Conservation (phyloP, 1,140 invertebrate genomes). For the Acromyrmex heyeri region DNA sequence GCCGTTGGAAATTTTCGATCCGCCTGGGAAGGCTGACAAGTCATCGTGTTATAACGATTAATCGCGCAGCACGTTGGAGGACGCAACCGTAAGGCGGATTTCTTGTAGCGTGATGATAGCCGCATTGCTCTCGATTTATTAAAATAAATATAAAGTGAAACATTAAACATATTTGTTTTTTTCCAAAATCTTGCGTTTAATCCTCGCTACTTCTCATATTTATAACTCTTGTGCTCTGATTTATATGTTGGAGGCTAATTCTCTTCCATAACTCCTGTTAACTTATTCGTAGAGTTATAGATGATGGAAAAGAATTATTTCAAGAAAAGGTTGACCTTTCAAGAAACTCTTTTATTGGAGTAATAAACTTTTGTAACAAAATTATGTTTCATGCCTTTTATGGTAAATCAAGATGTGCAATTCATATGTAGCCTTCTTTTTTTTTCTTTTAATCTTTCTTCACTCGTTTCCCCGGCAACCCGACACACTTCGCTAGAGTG, state of each 20-base stretch:
- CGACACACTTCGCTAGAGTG: too few relatives aligned
- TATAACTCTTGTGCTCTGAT: not conserved
- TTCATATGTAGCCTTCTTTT: too few relatives aligned
- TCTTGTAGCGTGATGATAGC: not conserved
- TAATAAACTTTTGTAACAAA: too few relatives aligned
- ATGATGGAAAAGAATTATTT: too few relatives aligned
- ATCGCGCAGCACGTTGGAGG: not conserved
- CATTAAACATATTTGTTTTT: not conserved
- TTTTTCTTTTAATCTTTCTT: too few relatives aligned
- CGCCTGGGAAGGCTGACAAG: conserved; percentile 4
- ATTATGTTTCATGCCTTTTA: too few relatives aligned
- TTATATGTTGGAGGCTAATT: not conserved
- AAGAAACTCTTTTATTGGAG: too few relatives aligned
- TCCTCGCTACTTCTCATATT: not conserved
- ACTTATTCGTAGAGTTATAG: too few relatives aligned
- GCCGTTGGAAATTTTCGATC: conserved; percentile 49
- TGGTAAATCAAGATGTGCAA: too few relatives aligned
- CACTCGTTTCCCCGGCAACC: too few relatives aligned
- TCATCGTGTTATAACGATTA: conserved; percentile 33
- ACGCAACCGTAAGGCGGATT: not conserved
- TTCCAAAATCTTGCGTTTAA: not conserved
- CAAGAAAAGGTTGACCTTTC: too few relatives aligned
- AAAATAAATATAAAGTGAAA: not conserved
- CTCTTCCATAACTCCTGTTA: too few relatives aligned
- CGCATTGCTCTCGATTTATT: not conserved